Evolutionary conservation across 2,113 vertebrate genomes (phyloP), one percentile per base, ranked within the genome.

Genomic region (Melanerpes aurifrons): DNA sequence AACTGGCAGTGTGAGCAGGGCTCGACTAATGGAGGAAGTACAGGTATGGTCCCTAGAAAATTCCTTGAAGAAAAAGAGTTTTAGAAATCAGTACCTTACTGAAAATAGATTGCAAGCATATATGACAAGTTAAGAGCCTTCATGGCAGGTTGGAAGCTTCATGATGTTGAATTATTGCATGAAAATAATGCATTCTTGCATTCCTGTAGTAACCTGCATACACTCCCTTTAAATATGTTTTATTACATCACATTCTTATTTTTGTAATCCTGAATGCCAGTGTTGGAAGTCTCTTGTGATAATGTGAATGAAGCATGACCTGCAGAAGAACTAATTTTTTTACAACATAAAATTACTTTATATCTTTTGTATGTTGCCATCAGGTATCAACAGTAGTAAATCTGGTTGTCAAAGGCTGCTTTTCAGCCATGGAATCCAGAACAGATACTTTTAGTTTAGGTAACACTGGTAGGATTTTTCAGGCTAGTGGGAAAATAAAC

Each of bases 71-170:
- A 81, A 89, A 88, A 92, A 43, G 35, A 92, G 29, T 69, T 77
- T 53, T 63, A 63, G 53, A 83, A 87, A 88, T 88, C 67, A 68
- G 70, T 16, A 86, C 22, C 70, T 93, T 24, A 10, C 28, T 50
- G 67, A n/a, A 73, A 93, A 76, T 12, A 80, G 50, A 57, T n/a
- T 57, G 73, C 54, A 74, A 94, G 79, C 67, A 48, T 85, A 68
- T 70, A 64, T 56, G 86, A 85, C 48, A 87, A 68, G 53, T 79
- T 88, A 79, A 84, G 85, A 79, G 48, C 66, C 89, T 91, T 32
- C 11, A 1, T 77, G 2, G 2, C 29, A 53, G 68, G 35, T 53
- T 78, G 63, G 67, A 82, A 92, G 81, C 77, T 16, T 86, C 73
- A 48, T 88, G 67, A 59, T 16, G 5, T 56, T 85, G 87, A 90